Conservation (phyloP, 2,113 vertebrate genomes). For the Neogale vison region DNA sequence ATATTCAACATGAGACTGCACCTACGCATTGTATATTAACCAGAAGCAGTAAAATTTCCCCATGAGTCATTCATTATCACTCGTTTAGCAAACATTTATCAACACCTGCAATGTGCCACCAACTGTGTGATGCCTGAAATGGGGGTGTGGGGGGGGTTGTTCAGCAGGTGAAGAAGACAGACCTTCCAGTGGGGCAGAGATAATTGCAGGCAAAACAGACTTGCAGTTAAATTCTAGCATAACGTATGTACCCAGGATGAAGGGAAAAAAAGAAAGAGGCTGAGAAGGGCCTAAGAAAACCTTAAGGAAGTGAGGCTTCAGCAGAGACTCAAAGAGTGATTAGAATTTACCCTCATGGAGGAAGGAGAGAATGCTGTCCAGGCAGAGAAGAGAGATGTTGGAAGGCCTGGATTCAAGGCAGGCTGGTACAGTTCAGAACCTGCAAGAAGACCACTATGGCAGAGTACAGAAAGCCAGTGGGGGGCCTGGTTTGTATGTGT, state of each 20-base stretch:
- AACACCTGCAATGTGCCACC: not conserved
- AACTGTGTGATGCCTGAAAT: not conserved
- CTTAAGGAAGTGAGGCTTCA: not conserved
- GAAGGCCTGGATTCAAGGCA: not conserved
- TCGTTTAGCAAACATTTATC: not conserved
- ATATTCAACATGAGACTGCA: constrained; percentile 11
- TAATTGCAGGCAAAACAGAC: not conserved
- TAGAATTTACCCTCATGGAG: not conserved
- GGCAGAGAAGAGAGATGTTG: not conserved
- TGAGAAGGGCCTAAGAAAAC: not conserved
- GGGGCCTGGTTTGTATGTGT: not conserved
- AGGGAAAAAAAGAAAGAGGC: not conserved
- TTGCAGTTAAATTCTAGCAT: not conserved
- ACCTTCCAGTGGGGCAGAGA: not conserved
- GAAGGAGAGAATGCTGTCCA: not conserved
- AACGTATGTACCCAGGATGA: not conserved
- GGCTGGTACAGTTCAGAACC: not conserved
- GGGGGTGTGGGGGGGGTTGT: not conserved
- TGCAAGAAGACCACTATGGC: not conserved
- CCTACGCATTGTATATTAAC: not conserved
- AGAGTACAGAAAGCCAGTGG: not conserved
- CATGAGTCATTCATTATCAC: not conserved
- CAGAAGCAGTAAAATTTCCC: constrained; percentile 36
- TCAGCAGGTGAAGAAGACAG: not conserved
- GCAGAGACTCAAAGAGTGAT: not conserved